Base-by-base conservation (phyloP, 2,888 invertebrate genomes). In the Meiosimyza platycephala region DNA sequence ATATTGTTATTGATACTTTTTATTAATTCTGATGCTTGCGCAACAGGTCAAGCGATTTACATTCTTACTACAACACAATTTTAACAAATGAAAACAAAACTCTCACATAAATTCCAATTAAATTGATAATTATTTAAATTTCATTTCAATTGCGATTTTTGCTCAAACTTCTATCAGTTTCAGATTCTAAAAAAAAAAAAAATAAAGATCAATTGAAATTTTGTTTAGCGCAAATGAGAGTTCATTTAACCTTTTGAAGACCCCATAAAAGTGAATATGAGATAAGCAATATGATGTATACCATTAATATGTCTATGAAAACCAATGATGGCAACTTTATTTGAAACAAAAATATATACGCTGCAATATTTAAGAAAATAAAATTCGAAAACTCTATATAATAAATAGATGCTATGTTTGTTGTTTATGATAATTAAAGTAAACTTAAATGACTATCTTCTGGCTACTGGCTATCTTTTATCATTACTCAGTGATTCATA, bases 181-280 rank as follows among this genome's bases (percentile, higher is more conserved):
- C 18, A 57, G 22, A 12, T 18, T 33, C 54, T 55, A 22, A 6
- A 40, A 40, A 40, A 9, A 40, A 6, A 57, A 40, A 67, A 47
- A 28, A 28, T 28, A 28, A 12, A 47, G 18, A 47, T 55, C 48
- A 40, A 47, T 54, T 55, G 22, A 57, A 18, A 40, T n/a, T 33
- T 22, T 64, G 15, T 50, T 51, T 28, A 18, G 33, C 2, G 15
- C 22, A 50, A 28, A 22, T 64, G 51, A 9, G 15, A 22, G 11
- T 33, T 59, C 51, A 69, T 50, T 69, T 69, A 48, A 69, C 68
- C 68, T 50, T 22, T 40, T 50, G 7, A 4, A 16, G 68, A 59
- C 59, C 68, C 22, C 59, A 33, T 48, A 67, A 55, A 47, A 55
- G 55, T 47, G 33, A 55, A 67, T 3, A 11, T 28, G 48, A 55